phyloP scores from a whole-genome alignment of 2,113 vertebrate species.

The Galemys pyrenaicus region DNA sequence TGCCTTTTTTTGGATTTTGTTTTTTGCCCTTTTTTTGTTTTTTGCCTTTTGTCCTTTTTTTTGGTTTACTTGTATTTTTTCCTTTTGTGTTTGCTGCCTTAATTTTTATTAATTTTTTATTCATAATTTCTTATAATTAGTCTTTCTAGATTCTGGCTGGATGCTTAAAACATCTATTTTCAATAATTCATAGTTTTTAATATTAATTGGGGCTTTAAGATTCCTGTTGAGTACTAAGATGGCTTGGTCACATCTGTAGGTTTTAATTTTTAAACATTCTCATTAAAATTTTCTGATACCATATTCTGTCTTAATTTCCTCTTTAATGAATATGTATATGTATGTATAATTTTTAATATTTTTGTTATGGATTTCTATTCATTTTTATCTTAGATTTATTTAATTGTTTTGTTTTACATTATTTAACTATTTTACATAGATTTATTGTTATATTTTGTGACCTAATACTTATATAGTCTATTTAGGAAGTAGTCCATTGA shows the following conservation, averaged over 20 bases:
- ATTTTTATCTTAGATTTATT: not conserved
- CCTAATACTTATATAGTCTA: not conserved
- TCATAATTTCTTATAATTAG: not conserved
- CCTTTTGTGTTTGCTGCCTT: not conserved
- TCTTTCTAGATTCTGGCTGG: not conserved
- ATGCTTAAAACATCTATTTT: not conserved
- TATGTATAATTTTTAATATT: not conserved
- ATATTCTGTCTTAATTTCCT: constrained; percentile 24
- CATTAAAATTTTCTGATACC: not conserved
- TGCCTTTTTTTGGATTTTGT: not conserved
- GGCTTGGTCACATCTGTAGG: not conserved
- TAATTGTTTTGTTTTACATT: too few species aligned
- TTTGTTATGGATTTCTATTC: not conserved
- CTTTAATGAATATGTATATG: not conserved
- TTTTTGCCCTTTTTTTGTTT: not conserved
- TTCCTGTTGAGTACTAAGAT: not conserved
- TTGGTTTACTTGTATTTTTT: not conserved
- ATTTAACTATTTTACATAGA: not conserved
- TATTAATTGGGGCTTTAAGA: not conserved
- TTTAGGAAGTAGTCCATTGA: not conserved
- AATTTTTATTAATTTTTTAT: constrained; percentile 36
- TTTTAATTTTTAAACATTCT: not conserved
- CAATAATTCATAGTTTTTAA: not conserved
- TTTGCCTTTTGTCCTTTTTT: too few species aligned
- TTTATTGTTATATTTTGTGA: not conserved